phyloP scores from a whole-genome alignment of 2,113 vertebrate genomes.

The Rhea americana region DNA sequence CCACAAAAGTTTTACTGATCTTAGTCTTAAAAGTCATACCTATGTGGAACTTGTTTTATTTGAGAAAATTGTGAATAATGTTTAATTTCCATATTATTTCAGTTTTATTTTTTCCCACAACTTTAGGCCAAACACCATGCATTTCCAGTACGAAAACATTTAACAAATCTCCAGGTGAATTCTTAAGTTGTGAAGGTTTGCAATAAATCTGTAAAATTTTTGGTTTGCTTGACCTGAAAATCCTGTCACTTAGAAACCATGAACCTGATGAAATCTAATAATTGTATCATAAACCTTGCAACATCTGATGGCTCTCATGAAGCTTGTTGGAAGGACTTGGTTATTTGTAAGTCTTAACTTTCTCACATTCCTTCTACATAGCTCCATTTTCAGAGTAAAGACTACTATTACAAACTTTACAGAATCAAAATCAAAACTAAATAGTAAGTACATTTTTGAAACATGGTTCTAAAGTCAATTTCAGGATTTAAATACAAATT shows the following conservation, averaged over 20 bases:
- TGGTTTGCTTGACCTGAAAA: background rate
- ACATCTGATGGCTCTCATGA: background rate
- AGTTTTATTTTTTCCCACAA: background rate
- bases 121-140: background rate
- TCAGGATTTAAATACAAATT: background rate
- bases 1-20: background rate
- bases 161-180: background rate
- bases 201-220: background rate
- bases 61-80: background rate
- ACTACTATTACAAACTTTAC: background rate
- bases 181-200: background rate
- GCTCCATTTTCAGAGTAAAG: background rate
- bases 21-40: background rate
- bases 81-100: background rate
- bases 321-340: background rate
- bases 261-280: background rate
- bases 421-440: background rate
- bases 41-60: background rate
- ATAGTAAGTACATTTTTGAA: background rate
- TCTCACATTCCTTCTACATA: fast-evolving
- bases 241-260: background rate
- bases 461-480: background rate
- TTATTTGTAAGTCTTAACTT: background rate
- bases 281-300: background rate
- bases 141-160: background rate